Base-by-base conservation (phyloP, 2,113 vertebrate genomes). In the Austrofundulus limnaeus region DNA sequence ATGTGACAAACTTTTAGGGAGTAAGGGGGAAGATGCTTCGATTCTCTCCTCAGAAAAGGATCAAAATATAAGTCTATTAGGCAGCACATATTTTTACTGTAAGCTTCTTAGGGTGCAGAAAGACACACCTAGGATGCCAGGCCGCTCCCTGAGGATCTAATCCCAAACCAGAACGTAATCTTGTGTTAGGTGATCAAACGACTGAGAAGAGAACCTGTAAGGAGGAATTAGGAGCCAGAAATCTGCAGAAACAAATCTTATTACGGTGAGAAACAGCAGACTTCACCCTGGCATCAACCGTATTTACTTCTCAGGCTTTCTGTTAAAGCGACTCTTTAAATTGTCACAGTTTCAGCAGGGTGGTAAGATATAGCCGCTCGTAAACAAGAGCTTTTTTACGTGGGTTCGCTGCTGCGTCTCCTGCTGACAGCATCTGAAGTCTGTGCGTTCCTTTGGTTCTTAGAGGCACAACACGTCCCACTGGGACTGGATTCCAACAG, bases 161-260 rank as follows among this genome's bases (percentile, higher is more conserved):
- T 92, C 88, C 87, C 21, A 21, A 66, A 58, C 78, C 84, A 61
- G 66, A 81, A 81, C 82, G 24, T 90, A 91, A 92, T 92, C 88
- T 83, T 46, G 7, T 88, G 86, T 90, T 86, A 85, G 84, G 85
- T 91, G 91, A 92, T 92, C 90, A 93, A 92, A 92, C 87, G 73
- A 77, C 83, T 63, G 70, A 73, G 76, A 83, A 64, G 67, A 59
- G 60, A 88, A 88, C 84, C 82, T 88, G 78, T 70, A 77, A 90
- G 71, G 77, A 78, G 82, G 78, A 90, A 85, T 80, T 86, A 89
- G 83, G 67, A 85, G 75, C 71, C 70, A 58, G 77, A 89, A 90
- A 91, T 91, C 88, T 86, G 48, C 77, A 80, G 83, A 73, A 91
- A 85, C 84, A 91, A 92, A 92, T 92, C 92, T 90, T 82, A 89